These are phyloP conservation scores for Desoria tigrina DNA, from an alignment of 2,888 invertebrate species.

Conservation along the genomic window DNA sequence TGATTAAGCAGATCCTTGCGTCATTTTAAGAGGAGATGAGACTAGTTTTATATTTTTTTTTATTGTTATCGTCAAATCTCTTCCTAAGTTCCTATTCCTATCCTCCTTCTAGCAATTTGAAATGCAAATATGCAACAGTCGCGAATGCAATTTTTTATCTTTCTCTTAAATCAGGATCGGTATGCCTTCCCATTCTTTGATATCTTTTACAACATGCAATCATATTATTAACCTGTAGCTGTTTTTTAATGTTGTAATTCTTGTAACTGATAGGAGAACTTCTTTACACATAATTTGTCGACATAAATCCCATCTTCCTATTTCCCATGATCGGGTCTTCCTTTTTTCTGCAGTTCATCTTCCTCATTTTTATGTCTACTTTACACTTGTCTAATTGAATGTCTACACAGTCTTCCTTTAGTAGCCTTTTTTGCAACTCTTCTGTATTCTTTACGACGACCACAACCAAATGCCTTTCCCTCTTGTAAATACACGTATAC, in stretches of 20 bases:
- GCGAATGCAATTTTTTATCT: conserved; percentile 4
- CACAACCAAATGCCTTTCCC: background rate
- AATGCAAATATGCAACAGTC: conserved; percentile 9
- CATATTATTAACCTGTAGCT: no score
- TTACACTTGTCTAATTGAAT: conserved; percentile 2
- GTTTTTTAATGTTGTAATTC: no score
- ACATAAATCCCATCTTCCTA: background rate
- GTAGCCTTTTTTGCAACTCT: conserved; percentile 6
- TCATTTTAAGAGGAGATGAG: background rate
- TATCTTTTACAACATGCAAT: no score
- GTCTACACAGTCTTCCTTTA: background rate
- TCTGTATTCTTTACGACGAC: background rate
- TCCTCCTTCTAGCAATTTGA: background rate
- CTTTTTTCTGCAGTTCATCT: background rate
- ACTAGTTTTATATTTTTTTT: background rate
- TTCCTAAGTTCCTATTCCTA: no score
- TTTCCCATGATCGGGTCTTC: background rate
- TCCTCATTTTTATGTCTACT: background rate
- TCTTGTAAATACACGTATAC: no score
- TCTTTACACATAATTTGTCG: background rate
- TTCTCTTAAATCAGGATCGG: background rate
- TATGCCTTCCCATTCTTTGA: background rate
- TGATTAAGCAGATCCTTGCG: conserved; percentile 4
- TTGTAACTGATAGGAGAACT: background rate
- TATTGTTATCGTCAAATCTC: no score